phyloP scores from a whole-genome alignment of 1,140 invertebrate genomes.

The Pogonus chalceus region DNA sequence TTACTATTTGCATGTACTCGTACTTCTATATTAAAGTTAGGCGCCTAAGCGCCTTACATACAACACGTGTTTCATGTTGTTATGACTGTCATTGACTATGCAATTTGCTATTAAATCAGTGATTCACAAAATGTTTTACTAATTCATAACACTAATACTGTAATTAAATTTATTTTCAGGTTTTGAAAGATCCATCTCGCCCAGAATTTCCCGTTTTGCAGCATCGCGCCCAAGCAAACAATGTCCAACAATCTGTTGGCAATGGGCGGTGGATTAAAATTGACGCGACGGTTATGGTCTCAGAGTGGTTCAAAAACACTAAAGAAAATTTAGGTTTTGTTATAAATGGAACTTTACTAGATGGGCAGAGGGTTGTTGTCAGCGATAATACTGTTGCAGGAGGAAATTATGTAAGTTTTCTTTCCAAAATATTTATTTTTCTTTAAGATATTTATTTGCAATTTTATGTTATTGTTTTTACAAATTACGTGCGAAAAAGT shows the following conservation, averaged over 20 bases:
- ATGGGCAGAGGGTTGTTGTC: constrained; percentile 30
- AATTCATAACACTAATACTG: no score
- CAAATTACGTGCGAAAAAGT: no score
- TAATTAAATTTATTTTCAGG: background rate
- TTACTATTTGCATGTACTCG: no score
- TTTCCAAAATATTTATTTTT: background rate
- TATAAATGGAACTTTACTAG: constrained; percentile 50
- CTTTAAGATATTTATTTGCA: no score
- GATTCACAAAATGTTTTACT: no score
- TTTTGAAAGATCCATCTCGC: background rate
- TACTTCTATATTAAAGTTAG: no score
- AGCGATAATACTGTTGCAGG: constrained; percentile 23
- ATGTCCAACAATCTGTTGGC: constrained; percentile 28
- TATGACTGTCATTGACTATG: no score
- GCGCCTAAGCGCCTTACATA: no score
- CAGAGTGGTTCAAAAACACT: constrained; percentile 62
- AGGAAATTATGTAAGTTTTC: constrained; percentile 20
- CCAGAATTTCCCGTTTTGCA: background rate
- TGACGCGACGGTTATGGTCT: constrained; percentile 64
- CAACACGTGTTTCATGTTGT: no score
- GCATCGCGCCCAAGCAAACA: background rate
- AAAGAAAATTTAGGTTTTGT: constrained; percentile 63
- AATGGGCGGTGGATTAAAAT: constrained; percentile 60
- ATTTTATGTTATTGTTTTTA: no score
- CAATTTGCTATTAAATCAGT: no score